These are phyloP conservation scores for Petrocephalus schoutedeni DNA, from an alignment of 2,797 vertebrate genomes.

Conservation along the genomic window DNA sequence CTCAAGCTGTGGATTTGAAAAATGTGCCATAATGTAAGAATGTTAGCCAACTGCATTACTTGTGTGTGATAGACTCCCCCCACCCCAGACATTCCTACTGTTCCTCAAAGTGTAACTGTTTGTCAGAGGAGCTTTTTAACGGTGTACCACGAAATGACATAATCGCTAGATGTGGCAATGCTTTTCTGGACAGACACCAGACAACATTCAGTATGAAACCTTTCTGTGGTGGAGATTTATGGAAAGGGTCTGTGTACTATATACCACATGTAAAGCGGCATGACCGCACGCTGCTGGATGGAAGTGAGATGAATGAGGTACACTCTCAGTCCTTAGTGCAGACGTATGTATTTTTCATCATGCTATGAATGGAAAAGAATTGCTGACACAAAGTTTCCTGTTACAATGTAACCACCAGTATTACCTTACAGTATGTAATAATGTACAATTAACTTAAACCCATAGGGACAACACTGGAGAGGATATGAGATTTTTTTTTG, in stretches of 20 bases:
- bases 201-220: slow-evolving; percentile 31
- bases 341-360: slow-evolving; percentile 37
- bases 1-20: slow-evolving; percentile 54
- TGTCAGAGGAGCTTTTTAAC: slow-evolving; percentile 57
- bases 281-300: slow-evolving; percentile 39
- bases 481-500: slow-evolving; percentile 41
- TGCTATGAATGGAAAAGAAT: slow-evolving; percentile 35
- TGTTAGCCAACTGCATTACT: slow-evolving; percentile 46
- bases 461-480: slow-evolving; percentile 36
- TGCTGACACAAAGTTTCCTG: slow-evolving; percentile 38
- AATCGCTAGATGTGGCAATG: slow-evolving; percentile 60
- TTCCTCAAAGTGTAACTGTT: slow-evolving; percentile 49
- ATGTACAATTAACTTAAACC: slow-evolving; percentile 46
- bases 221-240: slow-evolving; percentile 18
- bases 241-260: slow-evolving; percentile 41
- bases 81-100: slow-evolving; percentile 45
- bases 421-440: slow-evolving; percentile 36
- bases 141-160: slow-evolving; percentile 59
- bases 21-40: slow-evolving; percentile 49
- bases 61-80: slow-evolving; percentile 47
- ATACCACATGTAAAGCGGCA: slow-evolving; percentile 43
- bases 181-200: slow-evolving; percentile 48
- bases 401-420: slow-evolving; percentile 39
- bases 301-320: slow-evolving; percentile 16
- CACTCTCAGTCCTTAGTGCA: background rate